Base-by-base conservation (phyloP, 2,113 vertebrate genomes). In the Urocynchramus pylzowi region DNA sequence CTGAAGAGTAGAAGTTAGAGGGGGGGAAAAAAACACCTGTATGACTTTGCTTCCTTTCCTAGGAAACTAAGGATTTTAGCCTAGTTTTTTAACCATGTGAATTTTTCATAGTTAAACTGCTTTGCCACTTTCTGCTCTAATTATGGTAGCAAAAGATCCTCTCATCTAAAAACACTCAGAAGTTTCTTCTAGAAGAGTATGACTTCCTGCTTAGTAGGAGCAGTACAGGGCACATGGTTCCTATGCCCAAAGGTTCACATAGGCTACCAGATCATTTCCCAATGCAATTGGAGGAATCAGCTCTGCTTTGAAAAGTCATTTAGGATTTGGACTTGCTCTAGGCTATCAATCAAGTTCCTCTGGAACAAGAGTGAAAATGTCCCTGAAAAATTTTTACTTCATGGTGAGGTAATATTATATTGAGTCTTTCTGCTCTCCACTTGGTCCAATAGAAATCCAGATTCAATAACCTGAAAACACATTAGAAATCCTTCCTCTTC, bases 21-120 rank as follows among this genome's bases (percentile, higher is more conserved):
- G 22, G 0, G 9, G 3, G 6, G 12, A 6, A 24, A 44, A 33
- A 71, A n/a, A 8, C n/a, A 3, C 11, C 21, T 73, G 6, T 23
- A 44, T 41, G 11, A 1, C 27, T 76, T 82, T 67, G 0, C 16
- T 83, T 74, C 12, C 15, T 69, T 47, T 86, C 57, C 80, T 30
- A 61, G 18, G 23, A 88, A 85, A 7, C 18, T 65, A 50, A 60
- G 27, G n/a, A 30, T 23, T 89, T 83, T 30, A 15, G 4, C n/a
- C 16, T 8, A 33, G 21, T 23, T 85, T 22, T 68, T 84, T 93
- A 57, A 47, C 13, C 27, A 31, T 56, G 13, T n/a, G 37, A 70
- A 54, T 54, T 13, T 70, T 64, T 78, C 56, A 35, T 7, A 19
- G 10, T 31, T 78, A 52, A 56, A 56, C 27, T 75, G 7, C 11